These are phyloP conservation scores for Dromiciops gliroides DNA, from an alignment of 2,113 vertebrate genomes.

Conservation along the genomic window DNA sequence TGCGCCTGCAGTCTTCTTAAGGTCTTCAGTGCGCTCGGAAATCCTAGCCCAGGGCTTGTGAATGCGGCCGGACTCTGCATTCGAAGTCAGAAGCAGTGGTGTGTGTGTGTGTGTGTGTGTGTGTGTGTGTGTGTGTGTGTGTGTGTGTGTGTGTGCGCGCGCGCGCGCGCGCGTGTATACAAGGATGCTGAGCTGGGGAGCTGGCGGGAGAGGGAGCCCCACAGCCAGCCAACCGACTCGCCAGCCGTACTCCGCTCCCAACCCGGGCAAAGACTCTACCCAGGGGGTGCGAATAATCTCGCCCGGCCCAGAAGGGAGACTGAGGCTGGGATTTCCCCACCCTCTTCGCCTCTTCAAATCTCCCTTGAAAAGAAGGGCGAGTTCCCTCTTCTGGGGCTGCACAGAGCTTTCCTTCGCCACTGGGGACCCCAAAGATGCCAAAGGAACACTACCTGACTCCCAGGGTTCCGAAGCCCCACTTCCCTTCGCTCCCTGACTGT, in stretches of 20 bases:
- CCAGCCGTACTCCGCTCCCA: background rate
- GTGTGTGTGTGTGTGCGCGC: no score
- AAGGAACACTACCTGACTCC: background rate
- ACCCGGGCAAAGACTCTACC: background rate
- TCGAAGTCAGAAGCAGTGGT: background rate
- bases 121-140: background rate
- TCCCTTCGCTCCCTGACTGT: background rate
- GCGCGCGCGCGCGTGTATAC: no score
- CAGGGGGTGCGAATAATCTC: background rate
- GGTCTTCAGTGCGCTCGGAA: background rate
- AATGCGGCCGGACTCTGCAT: no score
- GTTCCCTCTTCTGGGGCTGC: background rate
- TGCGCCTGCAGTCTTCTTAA: background rate
- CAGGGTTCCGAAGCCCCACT: background rate
- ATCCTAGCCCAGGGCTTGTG: background rate
- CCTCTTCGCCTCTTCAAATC: background rate
- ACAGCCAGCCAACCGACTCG: background rate
- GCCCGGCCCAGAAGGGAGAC: background rate
- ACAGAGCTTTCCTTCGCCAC: background rate
- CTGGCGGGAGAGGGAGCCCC: background rate
- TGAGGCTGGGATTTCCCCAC: background rate
- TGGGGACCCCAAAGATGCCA: background rate
- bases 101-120: background rate
- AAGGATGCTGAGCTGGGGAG: background rate
- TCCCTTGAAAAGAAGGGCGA: background rate